Evolutionary conservation across 2,888 invertebrate species (phyloP), one percentile per base, ranked within the genome.

Genomic region (Leucoptera coffeella): DNA sequence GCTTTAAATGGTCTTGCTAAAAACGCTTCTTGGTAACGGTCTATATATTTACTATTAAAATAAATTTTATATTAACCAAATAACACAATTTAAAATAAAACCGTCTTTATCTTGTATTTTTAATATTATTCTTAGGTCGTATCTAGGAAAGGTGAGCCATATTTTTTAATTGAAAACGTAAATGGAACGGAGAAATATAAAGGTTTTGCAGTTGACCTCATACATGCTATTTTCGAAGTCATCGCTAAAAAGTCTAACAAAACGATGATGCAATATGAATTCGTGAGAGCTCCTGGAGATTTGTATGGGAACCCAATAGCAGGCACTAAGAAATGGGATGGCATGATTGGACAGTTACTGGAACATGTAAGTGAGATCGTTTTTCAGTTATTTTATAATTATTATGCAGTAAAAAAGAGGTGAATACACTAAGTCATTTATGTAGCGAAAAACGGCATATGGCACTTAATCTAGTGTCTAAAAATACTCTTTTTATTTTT

Each of bases 171-270:
- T 27, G 32, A 41, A 25, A 34, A 35, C 6, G 36, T 43, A 11
- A 32, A 47, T 15, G 51, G 51, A 12, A 54, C 50, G 2, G 42
- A 40, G 3, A 61, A 74, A 8, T 85, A 73, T 41, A 82, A 84
- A 41, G 93, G 93, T 0, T 96, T 87, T 47, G 84, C 88, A 3
- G 78, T 94, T 27, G 95, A 96, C 50, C 61, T 97, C 0, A 80
- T 95, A 30, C 59, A 80, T 9, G 80, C 78, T 32, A 81, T 97
- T 29, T 77, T 67, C 32, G 32, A 50, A 26, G 32, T 43, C 2
- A 59, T 67, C n/a, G 49, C 41, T 24, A 40, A 22, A 19, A 43
- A 10, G 32, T 43, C 7, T 41, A 50, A 10, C 25, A 34, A 4
- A 42, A 50, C 81, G 19, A 14, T 78, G 82, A 35, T 74, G 11